phyloP scores from a whole-genome alignment of 2,113 vertebrate genomes.

The Pygoscelis adeliae region DNA sequence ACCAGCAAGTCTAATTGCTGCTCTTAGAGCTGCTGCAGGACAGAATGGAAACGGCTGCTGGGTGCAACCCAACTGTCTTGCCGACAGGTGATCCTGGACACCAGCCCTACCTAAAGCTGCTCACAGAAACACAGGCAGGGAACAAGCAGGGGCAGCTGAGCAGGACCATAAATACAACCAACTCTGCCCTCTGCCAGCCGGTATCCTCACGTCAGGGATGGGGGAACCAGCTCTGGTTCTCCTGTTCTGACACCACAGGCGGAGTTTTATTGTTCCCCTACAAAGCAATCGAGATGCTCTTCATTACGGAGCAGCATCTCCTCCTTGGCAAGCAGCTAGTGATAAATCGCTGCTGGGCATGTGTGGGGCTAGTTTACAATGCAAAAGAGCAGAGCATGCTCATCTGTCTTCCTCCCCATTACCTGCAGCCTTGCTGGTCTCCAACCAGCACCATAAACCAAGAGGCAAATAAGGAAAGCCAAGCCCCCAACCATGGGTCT shows the following conservation, averaged over 20 bases:
- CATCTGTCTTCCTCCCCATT: background rate
- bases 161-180: background rate
- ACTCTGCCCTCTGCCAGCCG: background rate
- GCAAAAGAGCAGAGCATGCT: accelerated
- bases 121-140: background rate
- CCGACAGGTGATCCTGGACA: background rate
- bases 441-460: background rate
- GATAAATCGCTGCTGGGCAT: background rate
- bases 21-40: background rate
- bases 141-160: background rate
- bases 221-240: background rate
- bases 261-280: background rate
- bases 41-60: background rate
- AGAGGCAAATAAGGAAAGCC: background rate
- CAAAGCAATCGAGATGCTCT: background rate
- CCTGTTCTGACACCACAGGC: background rate
- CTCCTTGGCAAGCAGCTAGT: background rate
- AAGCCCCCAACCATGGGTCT: background rate
- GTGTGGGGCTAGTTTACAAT: accelerated
- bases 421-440: background rate
- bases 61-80: background rate
- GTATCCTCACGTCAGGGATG: accelerated
- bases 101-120: background rate
- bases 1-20: background rate
- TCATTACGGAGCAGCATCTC: background rate